Evolutionary conservation across 2,888 invertebrate genomes (phyloP).

Genomic region (Drosophila rellima): DNA sequence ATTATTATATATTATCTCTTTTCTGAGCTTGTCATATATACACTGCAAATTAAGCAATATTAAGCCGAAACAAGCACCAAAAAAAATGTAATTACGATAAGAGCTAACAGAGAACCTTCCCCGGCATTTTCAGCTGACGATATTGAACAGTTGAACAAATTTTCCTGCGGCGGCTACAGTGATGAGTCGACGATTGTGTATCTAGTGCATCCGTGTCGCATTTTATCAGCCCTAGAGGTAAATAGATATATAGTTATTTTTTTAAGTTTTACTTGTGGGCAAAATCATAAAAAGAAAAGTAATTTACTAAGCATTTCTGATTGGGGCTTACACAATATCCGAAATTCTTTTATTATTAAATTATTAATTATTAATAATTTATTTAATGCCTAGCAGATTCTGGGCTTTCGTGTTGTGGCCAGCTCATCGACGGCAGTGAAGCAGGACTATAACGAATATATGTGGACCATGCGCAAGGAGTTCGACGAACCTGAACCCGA

Average conservation of each 20-base stretch:
- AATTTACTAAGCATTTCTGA: too few relatives aligned
- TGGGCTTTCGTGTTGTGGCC: conserved; percentile 95
- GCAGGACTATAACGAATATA: conserved; percentile 95
- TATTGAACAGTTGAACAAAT: conserved; percentile 93
- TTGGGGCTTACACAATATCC: too few relatives aligned
- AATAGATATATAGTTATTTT: conserved; percentile 16
- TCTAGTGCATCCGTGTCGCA: conserved; percentile 94
- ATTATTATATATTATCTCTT: conserved; percentile 51
- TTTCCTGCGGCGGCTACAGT: conserved; percentile 93
- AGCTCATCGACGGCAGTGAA: conserved; percentile 94
- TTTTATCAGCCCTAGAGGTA: conserved; percentile 93
- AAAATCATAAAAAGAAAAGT: too few relatives aligned
- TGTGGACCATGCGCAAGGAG: conserved; percentile 97
- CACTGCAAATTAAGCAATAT: conserved; percentile 37
- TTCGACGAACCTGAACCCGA: conserved; percentile 91
- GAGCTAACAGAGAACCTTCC: conserved; percentile 20
- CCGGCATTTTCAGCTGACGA: conserved; percentile 88
- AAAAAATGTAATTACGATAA: conserved; percentile 26
- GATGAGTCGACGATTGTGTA: conserved; percentile 95
- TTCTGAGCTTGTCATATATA: conserved; percentile 49
- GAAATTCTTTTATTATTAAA: too few relatives aligned
- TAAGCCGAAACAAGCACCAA: conserved; percentile 11
- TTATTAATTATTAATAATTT: too few relatives aligned
- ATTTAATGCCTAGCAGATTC: conserved; percentile 86
- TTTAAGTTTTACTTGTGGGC: too few relatives aligned